These are phyloP conservation scores for Hemiprocne comata DNA, from an alignment of 2,113 vertebrate genomes.

Conservation along the genomic window DNA sequence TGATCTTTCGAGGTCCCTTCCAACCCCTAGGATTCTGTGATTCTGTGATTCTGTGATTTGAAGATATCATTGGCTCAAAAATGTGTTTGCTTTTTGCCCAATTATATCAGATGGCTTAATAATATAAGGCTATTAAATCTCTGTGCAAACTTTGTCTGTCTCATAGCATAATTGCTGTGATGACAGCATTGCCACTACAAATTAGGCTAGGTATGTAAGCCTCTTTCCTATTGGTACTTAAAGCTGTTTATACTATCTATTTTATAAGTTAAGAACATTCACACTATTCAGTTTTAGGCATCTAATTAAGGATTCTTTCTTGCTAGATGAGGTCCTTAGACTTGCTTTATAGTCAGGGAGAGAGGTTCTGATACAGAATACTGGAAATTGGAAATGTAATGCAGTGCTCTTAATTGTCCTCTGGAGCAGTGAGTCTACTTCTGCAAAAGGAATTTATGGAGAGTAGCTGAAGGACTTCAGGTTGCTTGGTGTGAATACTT, in stretches of 20 bases:
- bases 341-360: neutral
- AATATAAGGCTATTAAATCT: neutral
- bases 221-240: neutral
- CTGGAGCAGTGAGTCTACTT: neutral
- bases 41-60: no score
- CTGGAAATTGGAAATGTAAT: neutral
- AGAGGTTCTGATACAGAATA: neutral
- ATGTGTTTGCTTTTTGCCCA: neutral
- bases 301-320: neutral
- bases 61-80: neutral
- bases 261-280: neutral
- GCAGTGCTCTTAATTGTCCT: neutral
- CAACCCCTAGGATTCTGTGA: no score
- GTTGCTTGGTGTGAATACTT: neutral
- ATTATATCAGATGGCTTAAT: neutral
- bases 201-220: neutral
- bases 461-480: neutral
- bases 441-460: neutral
- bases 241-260: neutral
- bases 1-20: no score
- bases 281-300: neutral
- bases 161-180: neutral
- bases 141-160: neutral
- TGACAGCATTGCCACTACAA: neutral
- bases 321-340: neutral